phyloP scores from a whole-genome alignment of 2,888 invertebrate species.

The Holacanthella duospinosa region DNA sequence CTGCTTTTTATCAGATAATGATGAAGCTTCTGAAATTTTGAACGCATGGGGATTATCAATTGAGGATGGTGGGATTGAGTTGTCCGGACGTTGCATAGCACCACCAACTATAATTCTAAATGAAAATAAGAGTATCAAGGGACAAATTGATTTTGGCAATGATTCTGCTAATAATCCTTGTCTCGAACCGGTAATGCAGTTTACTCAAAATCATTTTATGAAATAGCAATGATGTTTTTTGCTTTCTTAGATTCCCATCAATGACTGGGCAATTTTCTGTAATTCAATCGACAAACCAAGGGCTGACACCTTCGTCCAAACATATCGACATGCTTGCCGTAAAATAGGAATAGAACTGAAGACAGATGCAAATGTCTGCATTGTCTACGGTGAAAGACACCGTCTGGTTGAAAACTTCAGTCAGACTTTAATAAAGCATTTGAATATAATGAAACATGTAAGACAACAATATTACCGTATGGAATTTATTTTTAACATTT shows the following conservation, averaged over 20 bases:
- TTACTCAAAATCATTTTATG: too few species aligned
- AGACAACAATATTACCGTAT: neutral
- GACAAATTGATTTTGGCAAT: conserved; percentile 19
- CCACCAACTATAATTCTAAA: neutral
- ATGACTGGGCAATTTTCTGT: conserved; percentile 20
- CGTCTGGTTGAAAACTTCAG: neutral
- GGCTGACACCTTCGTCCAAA: conserved; percentile 14
- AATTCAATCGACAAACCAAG: conserved; percentile 13
- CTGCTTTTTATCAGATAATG: too few species aligned
- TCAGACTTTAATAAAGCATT: neutral
- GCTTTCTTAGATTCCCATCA: conserved; percentile 14
- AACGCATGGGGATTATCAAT: conserved; percentile 68
- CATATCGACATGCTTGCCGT: conserved; percentile 16
- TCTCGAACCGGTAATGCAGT: conserved; percentile 26
- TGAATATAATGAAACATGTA: neutral
- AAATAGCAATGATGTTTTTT: too few species aligned
- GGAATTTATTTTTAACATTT: conserved; percentile 5
- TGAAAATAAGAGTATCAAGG: neutral
- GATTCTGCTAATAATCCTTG: conserved; percentile 15
- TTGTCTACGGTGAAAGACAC: conserved; percentile 7
- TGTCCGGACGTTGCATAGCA: conserved; percentile 50
- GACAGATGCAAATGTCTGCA: conserved; percentile 5
- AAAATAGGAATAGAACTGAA: conserved; percentile 20
- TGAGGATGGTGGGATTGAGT: conserved; percentile 47
- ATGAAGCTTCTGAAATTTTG: conserved; percentile 57